Evolutionary conservation across 2,113 vertebrate species (phyloP).

Genomic region (Strigops habroptila): DNA sequence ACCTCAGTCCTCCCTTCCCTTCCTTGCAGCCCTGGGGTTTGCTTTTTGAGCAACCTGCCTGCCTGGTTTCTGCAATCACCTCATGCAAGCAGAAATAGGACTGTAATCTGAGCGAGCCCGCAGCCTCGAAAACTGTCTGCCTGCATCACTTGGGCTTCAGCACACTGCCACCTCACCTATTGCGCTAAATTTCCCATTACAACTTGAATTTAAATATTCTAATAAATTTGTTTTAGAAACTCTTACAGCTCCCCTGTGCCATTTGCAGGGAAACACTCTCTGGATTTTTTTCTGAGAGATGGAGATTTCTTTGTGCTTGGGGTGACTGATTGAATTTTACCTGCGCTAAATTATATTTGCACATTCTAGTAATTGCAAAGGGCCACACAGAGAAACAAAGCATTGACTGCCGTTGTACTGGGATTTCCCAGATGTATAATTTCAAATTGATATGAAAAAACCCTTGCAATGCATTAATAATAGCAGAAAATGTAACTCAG

Average conservation of each 20-base stretch:
- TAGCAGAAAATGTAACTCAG: constrained; percentile 74
- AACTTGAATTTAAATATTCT: constrained; percentile 61
- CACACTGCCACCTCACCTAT: not conserved
- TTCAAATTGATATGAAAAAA: constrained; percentile 86
- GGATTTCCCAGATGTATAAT: constrained; percentile 85
- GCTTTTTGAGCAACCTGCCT: not conserved
- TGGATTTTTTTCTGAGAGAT: constrained; percentile 70
- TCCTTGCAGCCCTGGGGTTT: not conserved
- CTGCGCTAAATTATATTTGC: constrained; percentile 86
- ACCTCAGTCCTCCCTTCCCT: not conserved
- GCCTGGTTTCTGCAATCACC: not conserved
- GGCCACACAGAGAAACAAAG: constrained; percentile 83
- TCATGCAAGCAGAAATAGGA: not conserved
- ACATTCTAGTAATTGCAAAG: constrained; percentile 87
- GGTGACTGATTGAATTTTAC: constrained; percentile 89
- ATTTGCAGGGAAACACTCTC: constrained; percentile 62
- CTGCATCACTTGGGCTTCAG: not conserved
- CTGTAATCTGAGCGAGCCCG: not conserved
- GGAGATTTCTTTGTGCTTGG: constrained; percentile 82
- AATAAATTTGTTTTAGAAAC: constrained; percentile 64
- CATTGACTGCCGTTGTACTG: constrained; percentile 76
- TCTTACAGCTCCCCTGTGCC: constrained; percentile 57
- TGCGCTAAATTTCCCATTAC: constrained; percentile 30
- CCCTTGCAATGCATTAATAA: constrained; percentile 81
- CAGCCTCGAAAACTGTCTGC: not conserved